Percentiles rank a stretch among this genome's conserved stretches.
These are phyloP conservation scores for Calameuta filiformis DNA, from an alignment of 2,888 invertebrate species.

Conservation along the genomic window DNA sequence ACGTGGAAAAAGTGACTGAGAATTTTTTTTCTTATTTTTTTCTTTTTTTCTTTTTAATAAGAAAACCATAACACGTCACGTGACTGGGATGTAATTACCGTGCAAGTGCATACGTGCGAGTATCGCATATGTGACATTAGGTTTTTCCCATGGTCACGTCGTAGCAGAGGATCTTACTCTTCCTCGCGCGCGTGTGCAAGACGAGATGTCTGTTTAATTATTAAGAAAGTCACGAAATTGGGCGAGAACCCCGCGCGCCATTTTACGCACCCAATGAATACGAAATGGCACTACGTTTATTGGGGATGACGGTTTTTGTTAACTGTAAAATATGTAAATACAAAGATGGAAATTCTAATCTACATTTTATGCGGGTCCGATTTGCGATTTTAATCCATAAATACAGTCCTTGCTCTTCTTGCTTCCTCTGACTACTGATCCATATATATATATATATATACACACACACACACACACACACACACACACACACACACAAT, in stretches of 20 bases:
- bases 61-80: no score
- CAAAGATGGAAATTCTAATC: constrained; percentile 28
- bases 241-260: not conserved
- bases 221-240: not conserved
- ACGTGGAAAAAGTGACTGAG: no score
- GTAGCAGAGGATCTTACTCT: not conserved
- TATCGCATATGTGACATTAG: not conserved
- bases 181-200: not conserved
- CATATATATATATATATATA: not conserved
- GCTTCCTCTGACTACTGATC: not conserved
- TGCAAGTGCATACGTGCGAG: not conserved
- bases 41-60: no score
- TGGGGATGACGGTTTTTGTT: not conserved
- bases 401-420: not conserved
- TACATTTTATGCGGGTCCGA: constrained; percentile 42
- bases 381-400: constrained; percentile 46
- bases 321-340: not conserved
- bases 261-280: not conserved
- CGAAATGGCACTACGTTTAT: not conserved
- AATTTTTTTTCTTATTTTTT: no score
- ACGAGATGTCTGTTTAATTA: not conserved
- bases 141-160: no score
- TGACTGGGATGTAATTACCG: not conserved
- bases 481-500: not conserved
- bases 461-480: not conserved